Evolutionary conservation across 2,113 vertebrate genomes (phyloP).

Genomic region (Oryzias curvinotus): DNA sequence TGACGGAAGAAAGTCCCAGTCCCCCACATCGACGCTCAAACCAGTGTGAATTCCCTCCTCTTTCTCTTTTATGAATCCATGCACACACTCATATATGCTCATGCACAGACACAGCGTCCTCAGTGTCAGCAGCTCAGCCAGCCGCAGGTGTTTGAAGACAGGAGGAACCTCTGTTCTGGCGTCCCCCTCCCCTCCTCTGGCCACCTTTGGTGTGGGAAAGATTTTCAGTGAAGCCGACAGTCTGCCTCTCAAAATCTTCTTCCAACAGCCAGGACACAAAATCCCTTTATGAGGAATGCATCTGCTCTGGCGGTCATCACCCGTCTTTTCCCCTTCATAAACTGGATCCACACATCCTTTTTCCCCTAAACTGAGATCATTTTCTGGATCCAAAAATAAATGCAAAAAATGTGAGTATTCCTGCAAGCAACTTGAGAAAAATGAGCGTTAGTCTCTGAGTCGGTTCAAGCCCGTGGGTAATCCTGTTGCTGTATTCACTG

Average conservation of each 20-base stretch:
- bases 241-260: constrained; percentile 32
- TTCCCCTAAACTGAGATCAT: constrained; percentile 12
- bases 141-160: constrained; percentile 76
- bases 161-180: constrained; percentile 65
- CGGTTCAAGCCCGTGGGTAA: constrained; percentile 38
- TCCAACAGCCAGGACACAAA: constrained; percentile 48
- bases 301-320: constrained; percentile 52
- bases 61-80: constrained; percentile 35
- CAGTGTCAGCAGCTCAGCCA: constrained; percentile 50
- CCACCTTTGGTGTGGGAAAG: constrained; percentile 62
- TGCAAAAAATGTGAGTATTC: constrained; percentile 17
- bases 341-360: constrained; percentile 17
- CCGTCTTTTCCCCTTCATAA: not conserved
- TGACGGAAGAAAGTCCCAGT: constrained; percentile 6
- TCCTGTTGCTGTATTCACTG: constrained; percentile 42
- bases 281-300: constrained; percentile 57
- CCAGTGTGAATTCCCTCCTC: constrained; percentile 33
- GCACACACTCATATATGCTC: constrained; percentile 38
- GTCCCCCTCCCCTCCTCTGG: constrained; percentile 39
- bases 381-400: constrained; percentile 24
- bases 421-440: constrained; percentile 19
- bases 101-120: constrained; percentile 62
- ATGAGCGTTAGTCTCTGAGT: constrained; percentile 22
- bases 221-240: constrained; percentile 51
- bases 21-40: constrained; percentile 30